Evolutionary conservation across 2,888 invertebrate genomes (phyloP), one percentile per base, ranked within the genome.

Genomic region (Morpho helenor): DNA sequence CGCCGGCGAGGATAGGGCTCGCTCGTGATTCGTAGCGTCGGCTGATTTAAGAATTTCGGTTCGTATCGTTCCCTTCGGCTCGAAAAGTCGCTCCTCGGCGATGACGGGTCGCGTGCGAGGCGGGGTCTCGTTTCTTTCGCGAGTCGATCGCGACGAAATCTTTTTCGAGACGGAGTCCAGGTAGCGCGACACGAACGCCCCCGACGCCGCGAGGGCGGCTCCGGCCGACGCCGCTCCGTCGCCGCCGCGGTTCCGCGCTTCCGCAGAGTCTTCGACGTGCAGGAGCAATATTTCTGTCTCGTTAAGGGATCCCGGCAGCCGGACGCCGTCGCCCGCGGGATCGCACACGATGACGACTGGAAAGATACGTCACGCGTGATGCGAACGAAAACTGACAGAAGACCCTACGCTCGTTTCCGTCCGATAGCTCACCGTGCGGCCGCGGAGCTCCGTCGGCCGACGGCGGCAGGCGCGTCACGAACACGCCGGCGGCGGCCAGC

Each of bases 351-450:
- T 48, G 31, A 64, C 16, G 10, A 59, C 64, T 64, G 60, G 52
- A 60, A 56, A 31, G 31, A 31, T 5, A 31, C 1, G 31, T 31
- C 31, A 31, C 31, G 31, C 5, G 8, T 8, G 47, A n/a, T 7
- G 40, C 40, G 49, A n/a, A 2, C 16, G 16, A 16, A 16, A 16
- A 16, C 16, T 16, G 16, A 16, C 16, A 16, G 16, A 16, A 16
- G 16, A 16, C 2, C 16, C 16, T 16, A 16, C 16, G 16, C 16
- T 16, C 16, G 16, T 16, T 16, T 16, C 16, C 16, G 1, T 16
- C 16, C 16, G 40, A 9, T 45, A 8, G 42, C 67, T 65, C 56
- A 82, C 84, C 79, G 53, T 80, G 75, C 16, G 79, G 73, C 31
- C 56, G 65, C 8, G 61, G 68, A 31, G 64, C 51, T 7, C 70